A percentile compares a stretch with the other conserved stretches of the same genome.
Conservation (phyloP, 2,797 vertebrate genomes). For the Oreortyx pictus region DNA sequence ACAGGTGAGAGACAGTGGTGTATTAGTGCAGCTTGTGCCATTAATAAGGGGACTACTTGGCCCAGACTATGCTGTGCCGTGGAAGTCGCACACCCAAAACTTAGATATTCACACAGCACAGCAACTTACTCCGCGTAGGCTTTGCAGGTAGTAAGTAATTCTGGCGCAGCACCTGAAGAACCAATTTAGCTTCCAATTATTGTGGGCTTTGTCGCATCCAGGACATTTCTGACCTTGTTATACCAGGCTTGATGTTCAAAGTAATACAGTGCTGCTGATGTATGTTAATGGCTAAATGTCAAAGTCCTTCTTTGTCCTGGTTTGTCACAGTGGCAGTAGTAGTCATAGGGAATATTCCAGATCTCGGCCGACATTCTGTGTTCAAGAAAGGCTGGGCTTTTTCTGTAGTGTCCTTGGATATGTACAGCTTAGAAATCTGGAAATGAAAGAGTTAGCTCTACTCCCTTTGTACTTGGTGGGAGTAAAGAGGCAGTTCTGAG, state of each 20-base stretch:
- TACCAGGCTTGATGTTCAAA: neutral
- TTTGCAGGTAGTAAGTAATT: fast-evolving
- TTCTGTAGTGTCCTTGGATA: neutral
- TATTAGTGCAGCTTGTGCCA: neutral
- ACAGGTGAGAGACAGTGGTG: neutral
- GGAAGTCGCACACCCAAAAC: neutral
- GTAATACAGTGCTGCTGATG: neutral
- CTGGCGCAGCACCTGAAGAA: neutral
- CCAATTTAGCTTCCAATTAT: neutral
- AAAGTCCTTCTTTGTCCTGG: neutral
- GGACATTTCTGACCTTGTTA: neutral
- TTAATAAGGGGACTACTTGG: neutral
- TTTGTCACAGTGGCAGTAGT: neutral
- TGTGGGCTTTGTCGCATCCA: neutral
- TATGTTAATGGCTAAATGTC: neutral
- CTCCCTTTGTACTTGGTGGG: neutral
- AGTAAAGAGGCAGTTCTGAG: neutral
- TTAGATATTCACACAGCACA: fast-evolving
- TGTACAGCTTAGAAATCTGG: neutral
- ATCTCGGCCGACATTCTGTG: neutral
- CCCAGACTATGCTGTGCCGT: neutral
- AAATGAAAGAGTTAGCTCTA: neutral
- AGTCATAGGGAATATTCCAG: neutral
- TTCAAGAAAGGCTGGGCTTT: neutral
- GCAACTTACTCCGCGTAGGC: neutral